These are phyloP conservation scores for Linurgus olivaceus DNA, from an alignment of 2,797 vertebrate genomes.

Conservation along the genomic window DNA sequence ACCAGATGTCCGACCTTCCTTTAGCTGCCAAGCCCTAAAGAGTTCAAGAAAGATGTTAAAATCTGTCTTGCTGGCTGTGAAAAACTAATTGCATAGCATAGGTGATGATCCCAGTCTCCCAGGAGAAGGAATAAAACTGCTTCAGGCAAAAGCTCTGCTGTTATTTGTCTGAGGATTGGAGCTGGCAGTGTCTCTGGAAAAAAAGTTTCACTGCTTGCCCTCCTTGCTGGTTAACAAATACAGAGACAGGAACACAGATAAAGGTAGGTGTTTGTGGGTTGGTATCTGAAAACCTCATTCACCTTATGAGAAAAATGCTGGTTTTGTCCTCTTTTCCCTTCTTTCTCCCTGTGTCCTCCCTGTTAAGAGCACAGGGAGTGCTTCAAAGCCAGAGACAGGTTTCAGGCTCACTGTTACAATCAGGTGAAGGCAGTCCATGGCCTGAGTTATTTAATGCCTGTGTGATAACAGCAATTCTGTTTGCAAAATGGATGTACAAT, in stretches of 20 bases:
- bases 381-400: neutral
- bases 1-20: conserved; percentile 67
- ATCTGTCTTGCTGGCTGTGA: conserved; percentile 68
- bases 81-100: conserved; percentile 68
- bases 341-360: accelerated
- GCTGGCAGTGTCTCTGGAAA: conserved; percentile 59
- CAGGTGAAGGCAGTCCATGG: neutral
- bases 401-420: neutral
- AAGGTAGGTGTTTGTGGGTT: neutral
- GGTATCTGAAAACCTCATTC: neutral
- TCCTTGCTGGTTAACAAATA: conserved; percentile 42
- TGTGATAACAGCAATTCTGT: neutral
- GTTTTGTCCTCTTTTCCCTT: neutral
- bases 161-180: conserved; percentile 57
- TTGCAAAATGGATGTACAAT: neutral
- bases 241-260: conserved; percentile 1
- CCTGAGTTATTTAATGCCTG: neutral
- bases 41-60: conserved; percentile 69
- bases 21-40: conserved; percentile 61
- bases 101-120: conserved; percentile 67
- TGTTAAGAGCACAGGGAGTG: neutral
- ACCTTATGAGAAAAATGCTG: neutral
- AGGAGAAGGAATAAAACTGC: conserved; percentile 67
- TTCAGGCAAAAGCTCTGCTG: conserved; percentile 46
- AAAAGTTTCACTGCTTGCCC: conserved; percentile 40